phyloP scores from a whole-genome alignment of 2,797 vertebrate species.

The Hozukius guyotensis region DNA sequence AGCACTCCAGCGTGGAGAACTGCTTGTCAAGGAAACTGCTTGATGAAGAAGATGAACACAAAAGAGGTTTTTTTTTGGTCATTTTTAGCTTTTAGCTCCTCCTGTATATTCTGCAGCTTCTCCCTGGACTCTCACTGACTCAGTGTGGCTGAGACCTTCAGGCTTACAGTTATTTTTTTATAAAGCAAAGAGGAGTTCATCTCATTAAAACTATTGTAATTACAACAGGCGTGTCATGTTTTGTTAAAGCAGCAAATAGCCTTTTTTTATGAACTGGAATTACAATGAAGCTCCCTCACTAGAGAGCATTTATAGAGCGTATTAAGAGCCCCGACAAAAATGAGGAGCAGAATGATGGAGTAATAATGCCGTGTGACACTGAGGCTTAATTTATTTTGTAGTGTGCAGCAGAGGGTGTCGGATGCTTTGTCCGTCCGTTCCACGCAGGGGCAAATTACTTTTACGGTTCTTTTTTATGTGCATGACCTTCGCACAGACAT shows the following conservation, averaged over 20 bases:
- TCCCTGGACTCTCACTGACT: constrained; percentile 12
- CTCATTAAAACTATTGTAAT: constrained; percentile 57
- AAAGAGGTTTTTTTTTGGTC: background rate
- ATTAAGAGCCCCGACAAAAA: constrained; percentile 31
- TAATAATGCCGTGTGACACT: constrained; percentile 36
- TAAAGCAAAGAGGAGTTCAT: constrained; percentile 36
- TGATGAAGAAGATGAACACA: constrained; percentile 56
- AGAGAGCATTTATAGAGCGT: constrained; percentile 28
- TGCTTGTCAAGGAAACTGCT: constrained; percentile 61
- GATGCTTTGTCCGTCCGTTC: constrained; percentile 38
- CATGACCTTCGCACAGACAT: constrained; percentile 49
- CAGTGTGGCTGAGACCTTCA: constrained; percentile 23
- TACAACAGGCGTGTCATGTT: constrained; percentile 41
- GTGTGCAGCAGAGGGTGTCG: constrained; percentile 28
- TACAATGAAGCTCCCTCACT: constrained; percentile 6
- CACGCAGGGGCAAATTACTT: constrained; percentile 43
- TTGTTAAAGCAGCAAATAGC: constrained; percentile 44
- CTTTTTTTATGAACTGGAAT: constrained; percentile 30
- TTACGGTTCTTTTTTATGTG: constrained; percentile 39
- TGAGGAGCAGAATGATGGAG: constrained; percentile 32
- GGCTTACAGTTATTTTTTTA: constrained; percentile 19
- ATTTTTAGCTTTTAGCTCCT: constrained; percentile 8
- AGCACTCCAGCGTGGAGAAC: constrained; percentile 57
- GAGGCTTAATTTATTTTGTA: constrained; percentile 43
- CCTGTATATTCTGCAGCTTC: constrained; percentile 6